These are phyloP conservation scores for Oncorhynchus mykiss DNA, from an alignment of 2,113 vertebrate genomes.

Conservation along the genomic window DNA sequence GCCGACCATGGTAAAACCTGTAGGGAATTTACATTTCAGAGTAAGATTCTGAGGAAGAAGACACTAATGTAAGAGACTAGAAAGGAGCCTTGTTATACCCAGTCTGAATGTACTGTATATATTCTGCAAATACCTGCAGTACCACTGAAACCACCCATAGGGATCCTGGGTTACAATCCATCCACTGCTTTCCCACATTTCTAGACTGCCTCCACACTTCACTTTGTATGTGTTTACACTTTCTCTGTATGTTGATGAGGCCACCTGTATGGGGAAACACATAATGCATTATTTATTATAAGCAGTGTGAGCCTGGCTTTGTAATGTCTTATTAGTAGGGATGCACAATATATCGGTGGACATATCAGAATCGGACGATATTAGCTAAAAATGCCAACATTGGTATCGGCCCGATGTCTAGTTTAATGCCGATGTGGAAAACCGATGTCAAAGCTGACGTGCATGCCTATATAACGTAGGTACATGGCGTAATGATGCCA, in stretches of 20 bases:
- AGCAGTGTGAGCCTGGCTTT: no score
- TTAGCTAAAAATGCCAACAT: no score
- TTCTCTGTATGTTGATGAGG: conserved; percentile 29
- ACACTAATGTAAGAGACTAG: neutral
- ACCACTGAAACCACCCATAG: conserved; percentile 53
- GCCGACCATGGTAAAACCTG: conserved; percentile 44
- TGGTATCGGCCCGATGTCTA: no score
- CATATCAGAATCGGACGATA: no score
- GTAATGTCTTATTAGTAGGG: no score
- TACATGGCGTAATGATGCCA: no score
- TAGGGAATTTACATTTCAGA: neutral
- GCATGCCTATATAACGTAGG: no score
- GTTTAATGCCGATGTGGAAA: no score
- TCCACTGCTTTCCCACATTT: conserved; percentile 50
- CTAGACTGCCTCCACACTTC: conserved; percentile 47
- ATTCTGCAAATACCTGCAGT: conserved; percentile 36
- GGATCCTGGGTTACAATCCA: conserved; percentile 46
- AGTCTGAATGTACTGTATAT: neutral
- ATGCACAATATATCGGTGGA: no score
- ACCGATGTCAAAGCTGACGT: no score
- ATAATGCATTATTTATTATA: neutral
- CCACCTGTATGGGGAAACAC: conserved; percentile 25
- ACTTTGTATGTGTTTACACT: conserved; percentile 40
- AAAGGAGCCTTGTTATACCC: neutral
- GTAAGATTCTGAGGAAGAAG: neutral